Conservation (phyloP, 2,797 vertebrate genomes). For the Enteromius viviparus region DNA sequence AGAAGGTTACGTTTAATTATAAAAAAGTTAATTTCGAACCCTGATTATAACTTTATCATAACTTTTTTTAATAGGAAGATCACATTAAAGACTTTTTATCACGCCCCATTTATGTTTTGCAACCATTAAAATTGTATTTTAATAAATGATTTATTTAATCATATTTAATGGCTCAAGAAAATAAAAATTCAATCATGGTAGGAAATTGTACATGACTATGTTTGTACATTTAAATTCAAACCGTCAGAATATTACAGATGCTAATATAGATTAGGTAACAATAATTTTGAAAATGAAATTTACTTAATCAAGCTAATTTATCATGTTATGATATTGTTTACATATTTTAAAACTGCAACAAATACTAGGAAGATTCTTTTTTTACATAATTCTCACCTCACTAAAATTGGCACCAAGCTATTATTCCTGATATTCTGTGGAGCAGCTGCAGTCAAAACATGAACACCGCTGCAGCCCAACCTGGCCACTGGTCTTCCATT, state of each 20-base stretch:
- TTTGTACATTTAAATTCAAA: neutral
- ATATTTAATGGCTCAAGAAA: neutral
- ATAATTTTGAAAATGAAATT: neutral
- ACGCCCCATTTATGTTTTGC: neutral
- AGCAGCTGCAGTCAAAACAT: conserved; percentile 73
- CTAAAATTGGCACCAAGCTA: conserved; percentile 72
- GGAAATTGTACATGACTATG: neutral
- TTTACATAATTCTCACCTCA: conserved; percentile 72
- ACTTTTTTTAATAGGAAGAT: neutral
- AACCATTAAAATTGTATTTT: neutral
- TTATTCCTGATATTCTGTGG: conserved; percentile 72
- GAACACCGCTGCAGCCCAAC: conserved; percentile 76
- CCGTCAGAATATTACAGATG: neutral
- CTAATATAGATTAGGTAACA: neutral
- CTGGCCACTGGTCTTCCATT: conserved; percentile 77
- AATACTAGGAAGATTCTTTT: neutral
- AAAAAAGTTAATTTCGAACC: too few species aligned
- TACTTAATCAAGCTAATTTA: neutral
- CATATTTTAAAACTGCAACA: neutral
- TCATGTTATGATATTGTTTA: neutral
- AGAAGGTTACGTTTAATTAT: too few species aligned
- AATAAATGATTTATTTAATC: neutral
- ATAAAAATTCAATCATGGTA: neutral
- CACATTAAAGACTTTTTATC: neutral
- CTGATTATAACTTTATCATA: too few species aligned